Conservation (phyloP, 2,888 invertebrate genomes). For the Leptopterna dolabrata region DNA sequence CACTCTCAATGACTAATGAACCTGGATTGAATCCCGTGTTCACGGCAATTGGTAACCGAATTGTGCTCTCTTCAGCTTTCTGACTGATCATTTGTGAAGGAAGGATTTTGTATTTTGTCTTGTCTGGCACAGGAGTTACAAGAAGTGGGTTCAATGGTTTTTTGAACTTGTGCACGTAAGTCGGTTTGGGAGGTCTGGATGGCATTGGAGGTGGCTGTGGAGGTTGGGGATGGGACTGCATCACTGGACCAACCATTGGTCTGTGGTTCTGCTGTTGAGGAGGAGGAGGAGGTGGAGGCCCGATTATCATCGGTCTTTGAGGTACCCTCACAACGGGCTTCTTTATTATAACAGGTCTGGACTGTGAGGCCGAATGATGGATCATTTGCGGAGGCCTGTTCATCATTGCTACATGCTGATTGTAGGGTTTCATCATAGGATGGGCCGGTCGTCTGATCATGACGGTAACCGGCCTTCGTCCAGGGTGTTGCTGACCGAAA, state of each 20-base stretch:
- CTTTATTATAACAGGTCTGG: slow-evolving; percentile 60
- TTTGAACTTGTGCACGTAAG: slow-evolving; percentile 57
- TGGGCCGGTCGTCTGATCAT: slow-evolving; percentile 59
- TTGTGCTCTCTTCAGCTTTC: slow-evolving; percentile 54
- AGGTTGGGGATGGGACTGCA: slow-evolving; percentile 23
- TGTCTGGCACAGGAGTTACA: slow-evolving; percentile 43
- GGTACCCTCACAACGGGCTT: slow-evolving; percentile 61
- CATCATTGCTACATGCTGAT: slow-evolving; percentile 55
- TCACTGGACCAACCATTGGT: slow-evolving; percentile 1
- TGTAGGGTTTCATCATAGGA: slow-evolving; percentile 53
- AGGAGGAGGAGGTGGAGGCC: slow-evolving; percentile 45
- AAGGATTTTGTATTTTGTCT: slow-evolving; percentile 56
- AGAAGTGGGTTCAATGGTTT: slow-evolving; percentile 34
- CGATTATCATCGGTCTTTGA: slow-evolving; percentile 54
- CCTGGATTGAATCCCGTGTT: slow-evolving; percentile 77
- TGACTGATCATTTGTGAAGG: slow-evolving; percentile 58
- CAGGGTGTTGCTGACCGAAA: slow-evolving; percentile 27
- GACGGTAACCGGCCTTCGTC: slow-evolving; percentile 41
- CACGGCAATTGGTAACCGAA: slow-evolving; percentile 58
- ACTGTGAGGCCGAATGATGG: slow-evolving; percentile 56
- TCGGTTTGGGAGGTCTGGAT: slow-evolving; percentile 53
- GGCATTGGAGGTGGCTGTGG: slow-evolving; percentile 48
- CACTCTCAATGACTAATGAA: slow-evolving; percentile 84
- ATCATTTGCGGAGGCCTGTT: slow-evolving; percentile 56
- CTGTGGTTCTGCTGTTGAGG: slow-evolving; percentile 5